Evolutionary conservation across 2,888 invertebrate genomes (phyloP).

Genomic region (Scaeva pyrastri): DNA sequence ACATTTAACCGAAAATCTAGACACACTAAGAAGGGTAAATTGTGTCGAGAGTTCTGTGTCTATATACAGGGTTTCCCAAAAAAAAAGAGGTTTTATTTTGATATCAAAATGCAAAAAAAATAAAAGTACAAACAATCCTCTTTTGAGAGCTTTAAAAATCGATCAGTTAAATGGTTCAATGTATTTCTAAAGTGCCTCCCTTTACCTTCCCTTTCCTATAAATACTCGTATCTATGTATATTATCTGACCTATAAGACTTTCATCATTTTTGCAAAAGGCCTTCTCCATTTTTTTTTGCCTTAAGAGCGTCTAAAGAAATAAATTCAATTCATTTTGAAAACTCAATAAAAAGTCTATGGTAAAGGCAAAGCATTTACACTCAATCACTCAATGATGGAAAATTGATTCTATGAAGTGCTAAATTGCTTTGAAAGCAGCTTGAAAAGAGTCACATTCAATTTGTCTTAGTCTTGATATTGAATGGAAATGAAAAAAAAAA

Average conservation of each 20-base stretch:
- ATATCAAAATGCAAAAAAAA: neutral
- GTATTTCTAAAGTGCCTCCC: too few relatives aligned
- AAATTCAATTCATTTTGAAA: conserved; percentile 19
- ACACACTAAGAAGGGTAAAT: too few relatives aligned
- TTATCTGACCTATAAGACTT: neutral
- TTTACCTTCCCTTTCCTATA: too few relatives aligned
- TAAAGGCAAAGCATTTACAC: neutral
- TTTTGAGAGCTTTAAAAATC: neutral
- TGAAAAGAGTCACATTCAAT: conserved; percentile 2
- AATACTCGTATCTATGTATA: too few relatives aligned
- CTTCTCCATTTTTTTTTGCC: neutral
- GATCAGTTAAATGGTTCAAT: neutral
- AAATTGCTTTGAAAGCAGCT: neutral
- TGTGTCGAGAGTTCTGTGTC: too few relatives aligned
- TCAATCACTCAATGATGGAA: neutral
- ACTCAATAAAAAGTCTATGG: conserved; percentile 8
- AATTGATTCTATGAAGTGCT: conserved; percentile 5
- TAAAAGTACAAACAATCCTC: neutral
- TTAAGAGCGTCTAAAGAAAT: neutral
- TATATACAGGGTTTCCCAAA: too few relatives aligned
- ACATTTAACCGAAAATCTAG: too few relatives aligned
- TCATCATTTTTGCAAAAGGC: neutral
- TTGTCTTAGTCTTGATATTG: neutral
- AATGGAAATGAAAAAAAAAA: neutral
- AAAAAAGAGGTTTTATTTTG: too few relatives aligned